phyloP scores from a whole-genome alignment of 2,888 invertebrate genomes.

The Aphidoletes aphidimyza region DNA sequence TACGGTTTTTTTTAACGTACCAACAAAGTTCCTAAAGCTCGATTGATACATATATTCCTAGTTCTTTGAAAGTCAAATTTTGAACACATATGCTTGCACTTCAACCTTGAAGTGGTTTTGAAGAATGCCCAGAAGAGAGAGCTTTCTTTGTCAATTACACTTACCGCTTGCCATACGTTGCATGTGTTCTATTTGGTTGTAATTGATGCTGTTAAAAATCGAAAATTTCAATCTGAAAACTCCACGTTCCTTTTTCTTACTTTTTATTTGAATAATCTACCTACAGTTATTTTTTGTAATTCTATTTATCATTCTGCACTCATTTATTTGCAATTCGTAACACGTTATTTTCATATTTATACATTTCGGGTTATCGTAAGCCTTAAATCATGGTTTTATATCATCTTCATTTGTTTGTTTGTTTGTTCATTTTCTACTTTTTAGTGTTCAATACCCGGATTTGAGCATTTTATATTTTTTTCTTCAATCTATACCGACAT shows the following conservation, averaged over 20 bases:
- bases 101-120: too few species aligned
- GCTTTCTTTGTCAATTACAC: too few species aligned
- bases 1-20: too few species aligned
- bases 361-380: neutral
- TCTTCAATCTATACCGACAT: neutral
- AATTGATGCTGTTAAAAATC: too few species aligned
- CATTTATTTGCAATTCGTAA: conserved; percentile 31
- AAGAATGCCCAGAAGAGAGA: too few species aligned
- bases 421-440: neutral
- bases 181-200: too few species aligned
- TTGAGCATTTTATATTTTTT: conserved; percentile 6
- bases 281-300: conserved; percentile 22
- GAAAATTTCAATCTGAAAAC: too few species aligned
- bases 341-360: conserved; percentile 35
- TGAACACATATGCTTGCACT: too few species aligned
- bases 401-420: neutral
- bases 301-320: neutral
- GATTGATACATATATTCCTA: too few species aligned
- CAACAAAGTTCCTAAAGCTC: too few species aligned
- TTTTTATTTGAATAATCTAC: conserved; percentile 23
- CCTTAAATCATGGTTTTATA: neutral
- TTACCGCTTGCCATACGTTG: too few species aligned
- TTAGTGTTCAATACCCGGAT: conserved; percentile 9
- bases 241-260: conserved; percentile 28
- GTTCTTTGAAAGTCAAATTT: too few species aligned